A percentile compares a stretch with the other conserved stretches of the same genome.
These are phyloP conservation scores for Hypotaenidia okinawae DNA, from an alignment of 2,797 vertebrate species.

Conservation along the genomic window DNA sequence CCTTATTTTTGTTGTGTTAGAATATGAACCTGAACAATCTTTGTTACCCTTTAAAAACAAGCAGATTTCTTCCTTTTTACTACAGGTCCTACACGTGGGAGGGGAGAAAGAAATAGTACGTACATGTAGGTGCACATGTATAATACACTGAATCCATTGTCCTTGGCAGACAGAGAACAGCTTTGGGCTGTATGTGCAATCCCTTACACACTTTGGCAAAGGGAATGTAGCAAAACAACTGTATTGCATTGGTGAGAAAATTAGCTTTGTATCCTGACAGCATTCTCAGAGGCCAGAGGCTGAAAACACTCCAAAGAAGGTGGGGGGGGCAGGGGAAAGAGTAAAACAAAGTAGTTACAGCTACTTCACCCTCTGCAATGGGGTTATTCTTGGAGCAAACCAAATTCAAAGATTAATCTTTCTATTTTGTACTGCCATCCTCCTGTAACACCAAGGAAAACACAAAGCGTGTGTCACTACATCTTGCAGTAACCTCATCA, in stretches of 20 bases:
- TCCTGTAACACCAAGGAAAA: neutral
- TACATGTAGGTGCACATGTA: neutral
- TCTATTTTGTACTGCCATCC: neutral
- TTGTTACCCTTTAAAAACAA: neutral
- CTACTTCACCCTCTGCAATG: neutral
- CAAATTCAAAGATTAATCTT: neutral
- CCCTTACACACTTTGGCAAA: neutral
- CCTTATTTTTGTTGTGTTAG: neutral
- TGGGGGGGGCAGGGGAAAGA: neutral
- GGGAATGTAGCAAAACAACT: neutral
- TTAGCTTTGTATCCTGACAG: neutral
- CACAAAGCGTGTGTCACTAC: neutral
- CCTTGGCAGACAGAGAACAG: neutral
- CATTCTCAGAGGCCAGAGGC: neutral
- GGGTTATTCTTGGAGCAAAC: neutral
- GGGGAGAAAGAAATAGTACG: neutral
- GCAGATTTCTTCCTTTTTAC: neutral
- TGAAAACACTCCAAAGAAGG: neutral
- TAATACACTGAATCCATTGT: neutral
- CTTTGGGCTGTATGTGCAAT: neutral
- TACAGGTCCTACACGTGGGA: neutral
- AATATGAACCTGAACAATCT: neutral
- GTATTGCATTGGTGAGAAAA: neutral
- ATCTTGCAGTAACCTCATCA: neutral
- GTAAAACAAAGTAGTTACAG: neutral